These are phyloP conservation scores for Tapirus indicus DNA, from an alignment of 2,797 vertebrate genomes.

Conservation along the genomic window DNA sequence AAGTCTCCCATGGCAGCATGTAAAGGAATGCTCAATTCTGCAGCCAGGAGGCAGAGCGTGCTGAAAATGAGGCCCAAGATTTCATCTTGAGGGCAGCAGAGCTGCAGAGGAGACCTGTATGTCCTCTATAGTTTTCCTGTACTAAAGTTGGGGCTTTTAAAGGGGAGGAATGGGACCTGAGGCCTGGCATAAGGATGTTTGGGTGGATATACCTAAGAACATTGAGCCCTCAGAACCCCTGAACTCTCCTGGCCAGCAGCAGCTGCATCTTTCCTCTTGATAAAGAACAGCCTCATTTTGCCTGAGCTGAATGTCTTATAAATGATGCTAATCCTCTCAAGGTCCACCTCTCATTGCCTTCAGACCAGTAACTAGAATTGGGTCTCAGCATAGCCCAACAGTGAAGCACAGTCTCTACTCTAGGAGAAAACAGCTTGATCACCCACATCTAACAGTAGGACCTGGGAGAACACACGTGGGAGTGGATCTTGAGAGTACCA, in stretches of 20 bases:
- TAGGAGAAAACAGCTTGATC: neutral
- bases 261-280: neutral
- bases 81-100: neutral
- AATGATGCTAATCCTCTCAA: neutral
- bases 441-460: neutral
- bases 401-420: neutral
- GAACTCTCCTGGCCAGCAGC: neutral
- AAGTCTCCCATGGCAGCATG: neutral
- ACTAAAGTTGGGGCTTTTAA: neutral
- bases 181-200: neutral
- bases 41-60: neutral
- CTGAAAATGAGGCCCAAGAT: neutral
- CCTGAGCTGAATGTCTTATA: neutral
- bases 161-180: neutral
- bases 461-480: too few species aligned
- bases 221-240: neutral
- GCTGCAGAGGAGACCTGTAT: neutral
- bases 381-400: neutral
- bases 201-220: neutral
- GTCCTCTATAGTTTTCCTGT: neutral
- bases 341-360: neutral
- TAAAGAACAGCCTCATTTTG: neutral
- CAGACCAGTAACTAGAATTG: neutral
- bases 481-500: neutral
- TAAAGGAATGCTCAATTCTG: neutral